Conservation (phyloP, 1,140 invertebrate genomes). For the Olivierus martensii region DNA sequence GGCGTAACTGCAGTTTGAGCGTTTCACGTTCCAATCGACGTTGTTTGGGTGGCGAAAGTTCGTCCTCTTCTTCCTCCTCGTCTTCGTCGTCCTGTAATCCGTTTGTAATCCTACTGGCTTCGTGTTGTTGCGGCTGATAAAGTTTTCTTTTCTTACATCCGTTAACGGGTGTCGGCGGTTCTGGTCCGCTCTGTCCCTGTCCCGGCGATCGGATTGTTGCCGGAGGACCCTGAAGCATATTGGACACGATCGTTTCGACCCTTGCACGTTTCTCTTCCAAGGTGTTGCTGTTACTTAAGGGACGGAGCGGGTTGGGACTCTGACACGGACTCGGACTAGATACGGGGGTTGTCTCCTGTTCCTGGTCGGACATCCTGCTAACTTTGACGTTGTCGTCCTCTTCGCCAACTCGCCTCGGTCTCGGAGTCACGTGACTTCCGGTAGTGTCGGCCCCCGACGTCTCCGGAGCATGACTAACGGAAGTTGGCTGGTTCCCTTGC, state of each 20-base stretch:
- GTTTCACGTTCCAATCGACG: conserved; percentile 36
- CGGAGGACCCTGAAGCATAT: conserved; percentile 45
- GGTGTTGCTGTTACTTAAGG: background rate
- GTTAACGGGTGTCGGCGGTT: conserved; percentile 32
- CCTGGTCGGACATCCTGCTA: conserved; percentile 8
- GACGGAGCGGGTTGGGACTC: background rate
- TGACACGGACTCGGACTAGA: background rate
- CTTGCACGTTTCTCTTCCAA: conserved; percentile 71
- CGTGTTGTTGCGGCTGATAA: conserved; percentile 91
- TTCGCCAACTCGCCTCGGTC: conserved; percentile 29
- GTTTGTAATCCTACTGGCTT: conserved; percentile 27
- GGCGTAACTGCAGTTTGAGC: conserved; percentile 65
- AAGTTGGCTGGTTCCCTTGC: conserved; percentile 8
- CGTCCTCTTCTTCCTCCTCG: conserved; percentile 14
- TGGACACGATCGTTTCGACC: conserved; percentile 86
- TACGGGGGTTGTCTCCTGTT: background rate
- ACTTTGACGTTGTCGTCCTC: conserved; percentile 27
- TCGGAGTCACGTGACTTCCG: background rate
- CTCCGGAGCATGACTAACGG: conserved; percentile 2
- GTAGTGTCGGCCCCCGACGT: background rate
- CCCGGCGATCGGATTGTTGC: background rate
- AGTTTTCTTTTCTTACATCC: conserved; percentile 91
- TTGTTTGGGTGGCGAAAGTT: conserved; percentile 17
- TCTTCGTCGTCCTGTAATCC: conserved; percentile 5
- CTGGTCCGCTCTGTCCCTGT: background rate